Evolutionary conservation across 2,888 invertebrate species (phyloP).

Genomic region (Trileptium ribeirensis): DNA sequence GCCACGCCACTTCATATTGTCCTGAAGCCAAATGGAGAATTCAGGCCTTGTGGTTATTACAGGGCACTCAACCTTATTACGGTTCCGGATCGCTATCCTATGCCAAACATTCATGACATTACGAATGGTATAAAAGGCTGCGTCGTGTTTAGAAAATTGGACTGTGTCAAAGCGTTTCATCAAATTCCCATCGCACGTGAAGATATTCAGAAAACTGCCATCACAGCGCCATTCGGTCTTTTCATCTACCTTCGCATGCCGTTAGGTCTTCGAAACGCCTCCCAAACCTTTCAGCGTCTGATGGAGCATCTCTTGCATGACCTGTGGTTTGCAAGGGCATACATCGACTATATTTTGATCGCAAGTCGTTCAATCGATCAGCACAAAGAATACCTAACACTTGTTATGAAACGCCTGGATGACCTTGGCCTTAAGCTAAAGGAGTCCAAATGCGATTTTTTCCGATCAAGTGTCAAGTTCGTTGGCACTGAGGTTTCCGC

Average conservation of each 20-base stretch:
- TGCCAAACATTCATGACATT: conserved; percentile 9
- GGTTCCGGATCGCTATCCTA: no score
- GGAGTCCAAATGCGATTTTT: not conserved
- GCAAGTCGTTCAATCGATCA: not conserved
- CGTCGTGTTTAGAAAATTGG: conserved; percentile 13
- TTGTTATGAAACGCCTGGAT: not conserved
- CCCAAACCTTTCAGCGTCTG: conserved; percentile 32
- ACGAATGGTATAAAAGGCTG: not conserved
- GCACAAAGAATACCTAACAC: not conserved
- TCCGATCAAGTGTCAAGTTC: not conserved
- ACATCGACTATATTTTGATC: not conserved
- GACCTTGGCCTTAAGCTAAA: not conserved
- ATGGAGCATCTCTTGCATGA: not conserved
- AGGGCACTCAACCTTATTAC: conserved; percentile 12
- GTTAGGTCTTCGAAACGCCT: conserved; percentile 32
- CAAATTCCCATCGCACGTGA: conserved; percentile 23
- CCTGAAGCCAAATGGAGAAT: not conserved
- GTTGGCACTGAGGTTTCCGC: not conserved
- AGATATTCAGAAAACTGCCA: conserved; percentile 29
- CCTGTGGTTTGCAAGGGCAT: not conserved
- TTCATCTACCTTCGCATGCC: conserved; percentile 32
- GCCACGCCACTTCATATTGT: no score
- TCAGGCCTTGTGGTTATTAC: conserved; percentile 1
- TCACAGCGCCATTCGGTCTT: conserved; percentile 26
- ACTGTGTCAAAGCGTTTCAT: conserved; percentile 17